Base-by-base conservation (phyloP, 2,797 vertebrate genomes). In the Mus caroli region DNA sequence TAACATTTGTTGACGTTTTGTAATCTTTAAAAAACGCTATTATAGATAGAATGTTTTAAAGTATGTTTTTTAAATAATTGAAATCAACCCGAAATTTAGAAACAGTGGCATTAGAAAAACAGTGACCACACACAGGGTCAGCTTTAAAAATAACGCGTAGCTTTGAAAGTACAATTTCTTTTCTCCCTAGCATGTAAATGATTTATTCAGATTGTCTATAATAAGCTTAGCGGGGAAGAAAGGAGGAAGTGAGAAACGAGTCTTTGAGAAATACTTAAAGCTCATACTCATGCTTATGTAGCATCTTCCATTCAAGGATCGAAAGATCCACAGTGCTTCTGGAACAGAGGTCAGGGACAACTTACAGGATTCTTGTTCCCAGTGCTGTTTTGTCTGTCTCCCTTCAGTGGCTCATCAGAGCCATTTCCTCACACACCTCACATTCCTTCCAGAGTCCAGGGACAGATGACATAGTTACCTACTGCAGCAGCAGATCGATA, bases 131-230 rank as follows among this genome's bases (percentile, higher is more conserved):
- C n/a, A 73, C 43, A 52, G 78, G 75, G 92, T 87, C 75, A 80
- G 62, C 69, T 94, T 94, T 94, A 86, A 76, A 95, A 95, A 94
- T 67, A 67, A n/a, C 46, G 15, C 0, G 1, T 54, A 94, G 82
- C 82, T 93, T 75, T 92, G 80, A 94, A 64, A 92, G 52, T 71
- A 28, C 67, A 40, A 71, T 92, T 87, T 58, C 40, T 87, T 69
- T 64, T 91, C 54, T 40, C 19, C 34, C 26, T 34, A 62, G 31
- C 52, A 34, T 82, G 82, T 34, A 40, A 78, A 85, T 84, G 12
- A 88, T 96, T 85, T 95, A 56, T 79, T 95, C 52, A 56, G 50
- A 56, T 24, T 31, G n/a, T 91, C 54, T 73, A 2, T 78, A 60
- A 54, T 64, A 77, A 89, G 77, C 75, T 90, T 56, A 56, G 22